These are phyloP conservation scores for Imbricaverruca yamaguchii DNA, from an alignment of 2,888 invertebrate genomes.

Conservation along the genomic window DNA sequence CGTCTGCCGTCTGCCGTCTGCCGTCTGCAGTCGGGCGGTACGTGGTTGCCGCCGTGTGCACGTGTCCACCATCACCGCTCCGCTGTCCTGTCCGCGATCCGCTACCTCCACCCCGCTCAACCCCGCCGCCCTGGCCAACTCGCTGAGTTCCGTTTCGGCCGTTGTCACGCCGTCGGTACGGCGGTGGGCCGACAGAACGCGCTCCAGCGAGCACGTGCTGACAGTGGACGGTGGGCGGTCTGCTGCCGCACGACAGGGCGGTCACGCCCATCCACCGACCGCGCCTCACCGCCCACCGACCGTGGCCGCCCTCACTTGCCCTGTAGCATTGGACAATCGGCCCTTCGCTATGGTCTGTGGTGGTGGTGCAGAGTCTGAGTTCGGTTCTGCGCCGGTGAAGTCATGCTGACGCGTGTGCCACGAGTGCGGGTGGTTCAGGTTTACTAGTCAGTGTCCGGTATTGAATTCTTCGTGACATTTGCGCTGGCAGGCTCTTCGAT, in stretches of 20 bases:
- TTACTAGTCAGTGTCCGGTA: not conserved
- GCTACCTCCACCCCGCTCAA: constrained; percentile 5
- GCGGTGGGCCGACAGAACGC: not conserved
- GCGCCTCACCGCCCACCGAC: too few relatives aligned
- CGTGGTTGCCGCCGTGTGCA: too few relatives aligned
- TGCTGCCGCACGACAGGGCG: not conserved
- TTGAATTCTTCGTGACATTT: not conserved
- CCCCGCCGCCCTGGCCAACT: not conserved
- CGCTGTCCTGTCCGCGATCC: not conserved
- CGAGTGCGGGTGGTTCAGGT: not conserved
- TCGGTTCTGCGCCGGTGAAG: not conserved
- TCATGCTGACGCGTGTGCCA: not conserved
- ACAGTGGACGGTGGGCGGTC: not conserved
- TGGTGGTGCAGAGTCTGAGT: not conserved
- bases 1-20: too few relatives aligned
- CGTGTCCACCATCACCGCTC: not conserved
- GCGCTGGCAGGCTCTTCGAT: not conserved
- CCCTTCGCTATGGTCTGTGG: not conserved
- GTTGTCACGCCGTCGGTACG: not conserved
- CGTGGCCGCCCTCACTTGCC: not conserved
- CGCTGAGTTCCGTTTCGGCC: not conserved
- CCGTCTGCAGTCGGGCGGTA: too few relatives aligned
- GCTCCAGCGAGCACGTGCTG: not conserved
- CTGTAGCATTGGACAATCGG: not conserved
- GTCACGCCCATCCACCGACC: too few relatives aligned